A percentile compares a stretch with the other conserved stretches of the same genome.
phyloP scores from a whole-genome alignment of 2,888 invertebrate genomes.

The Netelia inedita region DNA sequence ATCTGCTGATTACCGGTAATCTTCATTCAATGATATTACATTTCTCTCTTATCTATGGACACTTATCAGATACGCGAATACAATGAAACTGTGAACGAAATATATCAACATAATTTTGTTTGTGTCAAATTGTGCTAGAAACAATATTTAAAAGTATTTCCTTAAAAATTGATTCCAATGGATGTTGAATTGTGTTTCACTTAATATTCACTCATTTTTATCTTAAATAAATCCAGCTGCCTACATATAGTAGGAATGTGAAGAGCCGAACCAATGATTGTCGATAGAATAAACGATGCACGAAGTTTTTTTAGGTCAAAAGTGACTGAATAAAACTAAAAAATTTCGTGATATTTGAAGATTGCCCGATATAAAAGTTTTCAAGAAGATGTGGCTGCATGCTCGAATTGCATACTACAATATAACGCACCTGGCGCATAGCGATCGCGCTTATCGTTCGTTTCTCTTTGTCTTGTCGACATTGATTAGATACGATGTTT shows the following conservation, averaged over 20 bases:
- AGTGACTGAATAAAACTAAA: not conserved
- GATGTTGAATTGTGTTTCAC: not conserved
- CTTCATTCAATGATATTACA: conserved; percentile 77
- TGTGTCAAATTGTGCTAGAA: not conserved
- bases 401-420: too few species aligned
- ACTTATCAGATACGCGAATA: conserved; percentile 5
- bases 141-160: not conserved
- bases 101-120: not conserved
- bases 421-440: not conserved
- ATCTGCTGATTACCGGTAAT: conserved; percentile 83
- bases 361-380: not conserved
- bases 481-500: not conserved
- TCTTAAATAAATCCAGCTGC: not conserved
- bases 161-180: not conserved
- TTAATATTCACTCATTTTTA: not conserved
- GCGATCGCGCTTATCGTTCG: not conserved
- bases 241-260: not conserved
- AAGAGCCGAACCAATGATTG: not conserved
- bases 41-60: conserved; percentile 65
- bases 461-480: not conserved
- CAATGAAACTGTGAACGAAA: conserved; percentile 26
- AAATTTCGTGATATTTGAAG: not conserved
- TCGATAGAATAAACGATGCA: not conserved
- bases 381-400: not conserved
- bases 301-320: not conserved